Evolutionary conservation across 2,113 vertebrate genomes (phyloP), one percentile per base, ranked within the genome.

Genomic region (Octodon degus): DNA sequence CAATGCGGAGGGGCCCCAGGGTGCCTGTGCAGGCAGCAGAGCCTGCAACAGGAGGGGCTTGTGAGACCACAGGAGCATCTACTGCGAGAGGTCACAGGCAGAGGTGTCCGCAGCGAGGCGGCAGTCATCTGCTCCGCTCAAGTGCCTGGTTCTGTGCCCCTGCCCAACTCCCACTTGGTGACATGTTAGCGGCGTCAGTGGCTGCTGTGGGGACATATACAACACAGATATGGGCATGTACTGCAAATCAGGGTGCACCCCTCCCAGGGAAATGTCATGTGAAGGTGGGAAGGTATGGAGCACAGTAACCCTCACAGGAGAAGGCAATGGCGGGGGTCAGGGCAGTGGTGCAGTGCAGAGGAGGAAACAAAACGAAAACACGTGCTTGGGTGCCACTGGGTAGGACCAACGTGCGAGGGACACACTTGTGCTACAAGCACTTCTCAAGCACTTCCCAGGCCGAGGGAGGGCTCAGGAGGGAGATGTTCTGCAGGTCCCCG

Each of bases 61-160:
- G 13, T 20, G 4, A 70, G 62, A 60, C 12, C 76, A 32, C 55
- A 80, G 19, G 32, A 22, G 30, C 43, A 16, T 14, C 47, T 12
- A 12, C 0, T 25, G 60, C 84, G 70, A 76, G 70, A 85, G 22
- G 34, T 58, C 60, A 24, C 19, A 2, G 1, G 14, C 0, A 7
- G 55, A 84, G 68, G 10, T 7, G 24, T 12, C 27, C 37, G n/a
- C 14, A 24, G 43, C 1, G 63, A 74, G 72, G 27, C 81, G 68
- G 37, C 2, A 11, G 32, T 0, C 1, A 34, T 27, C n/a, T 27
- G 14, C 14, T 62, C 1, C 5, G 12, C 32, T 11, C 24, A 25
- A 81, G 2, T 58, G 58, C 32, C 8, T 12, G 37, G 43, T 12
- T 22, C 12, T 4, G 14, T 1, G 12, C 5, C 5, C 27, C 79